Evolutionary conservation across 1,140 invertebrate species (phyloP), one percentile per base, ranked within the genome.

Genomic region (Cylas formicarius): DNA sequence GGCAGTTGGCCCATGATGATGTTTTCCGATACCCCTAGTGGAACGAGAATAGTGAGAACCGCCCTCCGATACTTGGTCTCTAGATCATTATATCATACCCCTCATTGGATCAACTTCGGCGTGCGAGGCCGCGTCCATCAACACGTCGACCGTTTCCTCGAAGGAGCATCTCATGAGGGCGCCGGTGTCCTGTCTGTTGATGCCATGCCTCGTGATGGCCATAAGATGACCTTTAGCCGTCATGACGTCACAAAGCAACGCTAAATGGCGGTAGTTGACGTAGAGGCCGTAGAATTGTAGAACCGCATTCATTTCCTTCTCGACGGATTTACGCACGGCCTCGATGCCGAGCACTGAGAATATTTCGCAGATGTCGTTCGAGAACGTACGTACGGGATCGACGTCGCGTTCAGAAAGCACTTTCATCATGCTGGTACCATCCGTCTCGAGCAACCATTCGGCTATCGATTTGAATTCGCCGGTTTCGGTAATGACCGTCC

Each of bases 141-240:
- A 69, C 47, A 99, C 94, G 61, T 99, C 97, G 0, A 93, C 89
- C 1, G 89, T 92, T 78, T 93, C 89, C 72, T 93, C 89, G 57
- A 93, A 93, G 10, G 88, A 92, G 65, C 89, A 93, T 70, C 92
- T 85, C 88, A 99, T 98, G 40, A 99, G 75, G 10, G 94, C 93
- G 47, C 96, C 96, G 35, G 94, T 97, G 59, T 99, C 96, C 59
- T 99, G 97, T 63, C 97, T 78, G 68, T 99, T 99, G 61, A 99
- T 99, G 60, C 97, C 97, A 72, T 99, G 97, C 77, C 97, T 89
- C 28, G 97, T 99, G 59, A 99, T 99, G 50, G 97, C 96, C 97
- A 99, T 99, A 56, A 99, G 75, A 73, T 99, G 95, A 66, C 96
- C 96, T 71, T 99, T 99, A 10, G 94, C 92, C 5, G 96, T 99